These are phyloP conservation scores for Novumbra hubbsi DNA, from an alignment of 2,797 vertebrate species.

Conservation along the genomic window DNA sequence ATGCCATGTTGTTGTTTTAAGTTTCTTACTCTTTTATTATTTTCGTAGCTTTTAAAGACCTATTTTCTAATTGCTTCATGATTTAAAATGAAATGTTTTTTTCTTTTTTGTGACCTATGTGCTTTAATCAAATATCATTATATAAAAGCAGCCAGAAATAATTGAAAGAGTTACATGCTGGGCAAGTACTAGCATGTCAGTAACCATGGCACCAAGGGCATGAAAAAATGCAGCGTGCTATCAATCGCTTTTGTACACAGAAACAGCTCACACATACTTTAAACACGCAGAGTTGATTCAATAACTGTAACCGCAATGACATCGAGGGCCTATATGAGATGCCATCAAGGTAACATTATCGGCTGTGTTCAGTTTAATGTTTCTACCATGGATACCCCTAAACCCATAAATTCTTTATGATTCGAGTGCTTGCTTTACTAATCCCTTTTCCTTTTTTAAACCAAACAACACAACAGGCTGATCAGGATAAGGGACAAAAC, in stretches of 20 bases:
- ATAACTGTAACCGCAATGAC: conserved; percentile 77
- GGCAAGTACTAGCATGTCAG: conserved; percentile 90
- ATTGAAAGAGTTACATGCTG: conserved; percentile 75
- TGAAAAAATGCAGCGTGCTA: conserved; percentile 77
- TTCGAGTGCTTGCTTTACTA: conserved; percentile 69
- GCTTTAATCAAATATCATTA: conserved; percentile 82
- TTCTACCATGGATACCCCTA: conserved; percentile 81
- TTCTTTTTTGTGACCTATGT: conserved; percentile 58
- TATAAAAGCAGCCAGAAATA: conserved; percentile 78
- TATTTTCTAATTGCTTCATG: conserved; percentile 79
- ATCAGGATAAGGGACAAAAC: conserved; percentile 62
- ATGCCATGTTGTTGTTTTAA: conserved; percentile 30
- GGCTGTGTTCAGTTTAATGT: conserved; percentile 74
- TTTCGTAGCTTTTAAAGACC: conserved; percentile 62
- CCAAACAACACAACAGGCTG: conserved; percentile 64
- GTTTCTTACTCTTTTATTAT: conserved; percentile 51
- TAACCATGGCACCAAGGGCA: conserved; percentile 77
- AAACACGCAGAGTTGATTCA: conserved; percentile 84
- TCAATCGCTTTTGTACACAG: conserved; percentile 81
- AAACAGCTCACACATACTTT: conserved; percentile 69
- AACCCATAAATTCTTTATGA: conserved; percentile 76
- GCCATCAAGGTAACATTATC: conserved; percentile 76
- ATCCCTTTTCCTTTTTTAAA: conserved; percentile 59
- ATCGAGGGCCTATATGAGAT: conserved; percentile 73
- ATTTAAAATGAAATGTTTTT: conserved; percentile 81